Percentiles rank a stretch among this genome's conserved stretches.
phyloP scores from a whole-genome alignment of 2,888 invertebrate species.

The Plebejus melissa region DNA sequence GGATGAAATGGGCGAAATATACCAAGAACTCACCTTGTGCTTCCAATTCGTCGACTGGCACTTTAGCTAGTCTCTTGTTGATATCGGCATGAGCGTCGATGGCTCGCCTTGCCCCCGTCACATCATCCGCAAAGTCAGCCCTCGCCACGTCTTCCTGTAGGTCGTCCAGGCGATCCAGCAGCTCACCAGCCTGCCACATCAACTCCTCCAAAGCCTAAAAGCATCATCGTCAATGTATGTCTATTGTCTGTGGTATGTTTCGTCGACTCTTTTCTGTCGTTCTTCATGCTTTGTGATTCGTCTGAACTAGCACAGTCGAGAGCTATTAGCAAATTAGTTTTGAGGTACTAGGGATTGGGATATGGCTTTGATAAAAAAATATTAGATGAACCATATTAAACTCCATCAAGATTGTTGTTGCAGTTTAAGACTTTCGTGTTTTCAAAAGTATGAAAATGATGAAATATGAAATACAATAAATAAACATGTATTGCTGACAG shows the following conservation, averaged over 20 bases:
- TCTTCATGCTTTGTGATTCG: too few species aligned
- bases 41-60: conserved; percentile 96
- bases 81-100: conserved; percentile 96
- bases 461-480: neutral
- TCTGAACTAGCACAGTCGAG: too few species aligned
- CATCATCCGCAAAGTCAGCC: conserved; percentile 97
- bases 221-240: neutral
- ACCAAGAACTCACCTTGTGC: conserved; percentile 83
- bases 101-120: conserved; percentile 92
- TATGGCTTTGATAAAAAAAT: too few species aligned
- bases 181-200: conserved; percentile 96
- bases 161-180: conserved; percentile 94
- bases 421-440: neutral
- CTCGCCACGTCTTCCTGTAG: conserved; percentile 95
- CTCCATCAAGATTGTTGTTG: neutral
- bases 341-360: too few species aligned
- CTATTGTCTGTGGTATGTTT: too few species aligned
- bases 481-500: neutral
- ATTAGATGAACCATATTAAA: neutral
- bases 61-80: conserved; percentile 94
- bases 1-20: too few species aligned
- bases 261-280: too few species aligned
- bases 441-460: neutral
- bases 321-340: too few species aligned
- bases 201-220: conserved; percentile 92